Conservation (phyloP, 2,888 invertebrate species). For the Spodoptera picta region DNA sequence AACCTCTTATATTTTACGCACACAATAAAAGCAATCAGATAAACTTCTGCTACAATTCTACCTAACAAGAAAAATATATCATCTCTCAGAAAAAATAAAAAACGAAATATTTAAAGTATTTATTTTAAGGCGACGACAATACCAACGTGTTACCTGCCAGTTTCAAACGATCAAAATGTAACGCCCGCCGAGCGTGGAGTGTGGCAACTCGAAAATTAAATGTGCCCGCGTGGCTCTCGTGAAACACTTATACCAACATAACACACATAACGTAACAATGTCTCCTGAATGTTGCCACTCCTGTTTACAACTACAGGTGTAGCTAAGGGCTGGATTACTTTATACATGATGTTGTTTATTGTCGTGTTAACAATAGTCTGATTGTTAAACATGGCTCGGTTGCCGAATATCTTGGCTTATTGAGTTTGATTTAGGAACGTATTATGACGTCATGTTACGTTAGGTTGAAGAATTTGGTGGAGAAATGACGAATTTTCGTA, state of each 20-base stretch:
- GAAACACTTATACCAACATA: not conserved
- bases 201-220: conserved; percentile 33
- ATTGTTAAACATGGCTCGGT: not conserved
- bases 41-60: not conserved
- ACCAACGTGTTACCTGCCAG: conserved; percentile 13
- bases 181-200: conserved; percentile 1
- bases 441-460: no score
- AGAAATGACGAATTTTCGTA: no score
- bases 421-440: not conserved
- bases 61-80: conserved; percentile 21
- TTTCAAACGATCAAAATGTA: conserved; percentile 26
- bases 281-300: not conserved
- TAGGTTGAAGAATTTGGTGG: no score
- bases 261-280: conserved; percentile 8
- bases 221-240: conserved; percentile 3
- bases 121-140: conserved; percentile 11
- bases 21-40: no score
- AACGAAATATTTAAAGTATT: not conserved
- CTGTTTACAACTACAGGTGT: conserved; percentile 17
- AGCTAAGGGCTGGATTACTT: conserved; percentile 18
- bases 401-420: not conserved
- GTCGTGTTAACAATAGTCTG: conserved; percentile 1
- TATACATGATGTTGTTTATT: conserved; percentile 9
- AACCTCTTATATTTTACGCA: no score
- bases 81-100: conserved; percentile 2